Evolutionary conservation across 2,113 vertebrate species (phyloP).

Genomic region (Zingel zingel): DNA sequence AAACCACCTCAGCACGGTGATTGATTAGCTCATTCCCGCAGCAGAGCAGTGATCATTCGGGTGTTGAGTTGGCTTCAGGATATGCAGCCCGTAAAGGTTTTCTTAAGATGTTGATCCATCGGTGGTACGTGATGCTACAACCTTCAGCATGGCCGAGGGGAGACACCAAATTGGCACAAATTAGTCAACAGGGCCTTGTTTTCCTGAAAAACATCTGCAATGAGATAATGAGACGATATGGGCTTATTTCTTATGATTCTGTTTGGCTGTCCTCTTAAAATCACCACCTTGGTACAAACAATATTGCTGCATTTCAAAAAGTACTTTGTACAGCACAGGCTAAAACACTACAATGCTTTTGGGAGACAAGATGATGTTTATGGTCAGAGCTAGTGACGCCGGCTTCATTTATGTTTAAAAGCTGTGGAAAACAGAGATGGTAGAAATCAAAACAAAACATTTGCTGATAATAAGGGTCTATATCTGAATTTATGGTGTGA

Average conservation of each 20-base stretch:
- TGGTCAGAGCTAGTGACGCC: neutral
- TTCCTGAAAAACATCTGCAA: slow-evolving; percentile 8
- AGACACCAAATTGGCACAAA: slow-evolving; percentile 48
- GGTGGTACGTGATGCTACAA: slow-evolving; percentile 83
- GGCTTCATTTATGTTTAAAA: neutral
- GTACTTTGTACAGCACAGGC: neutral
- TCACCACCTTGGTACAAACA: neutral
- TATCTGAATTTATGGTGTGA: slow-evolving; percentile 11
- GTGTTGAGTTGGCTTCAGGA: slow-evolving; percentile 23
- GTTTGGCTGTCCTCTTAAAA: neutral
- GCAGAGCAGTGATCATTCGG: neutral
- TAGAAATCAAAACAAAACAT: neutral
- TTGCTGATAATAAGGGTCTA: neutral
- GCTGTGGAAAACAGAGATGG: neutral
- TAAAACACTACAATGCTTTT: slow-evolving; percentile 13
- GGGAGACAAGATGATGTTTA: slow-evolving; percentile 18
- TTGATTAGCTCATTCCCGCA: neutral
- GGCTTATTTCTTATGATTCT: neutral
- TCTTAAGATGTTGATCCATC: slow-evolving; percentile 77
- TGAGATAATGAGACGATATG: neutral
- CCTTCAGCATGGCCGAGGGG: slow-evolving; percentile 72
- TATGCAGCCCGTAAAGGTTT: slow-evolving; percentile 53
- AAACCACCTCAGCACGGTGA: neutral
- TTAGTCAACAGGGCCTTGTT: slow-evolving; percentile 56
- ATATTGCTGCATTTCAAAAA: neutral